Conservation (phyloP, 2,113 vertebrate species). For the Hemibagrus wyckioides region DNA sequence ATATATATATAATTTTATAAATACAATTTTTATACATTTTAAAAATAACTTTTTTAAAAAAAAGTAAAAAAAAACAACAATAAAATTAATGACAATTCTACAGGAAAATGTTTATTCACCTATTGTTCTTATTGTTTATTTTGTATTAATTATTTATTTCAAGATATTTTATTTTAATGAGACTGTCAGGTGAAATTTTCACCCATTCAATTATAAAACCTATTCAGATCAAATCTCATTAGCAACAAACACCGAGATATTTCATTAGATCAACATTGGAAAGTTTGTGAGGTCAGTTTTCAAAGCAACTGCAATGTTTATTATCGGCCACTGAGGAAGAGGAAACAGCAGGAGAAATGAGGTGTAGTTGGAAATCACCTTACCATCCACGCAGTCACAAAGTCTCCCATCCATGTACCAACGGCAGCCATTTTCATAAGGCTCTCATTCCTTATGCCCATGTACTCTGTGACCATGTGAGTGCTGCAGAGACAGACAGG, state of each 20-base stretch:
- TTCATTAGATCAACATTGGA: neutral
- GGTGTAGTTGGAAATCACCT: conserved; percentile 60
- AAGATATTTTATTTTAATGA: neutral
- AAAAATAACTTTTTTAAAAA: neutral
- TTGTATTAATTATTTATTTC: neutral
- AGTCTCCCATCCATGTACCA: conserved; percentile 99
- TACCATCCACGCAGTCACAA: conserved; percentile 99
- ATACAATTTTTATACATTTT: too few species aligned
- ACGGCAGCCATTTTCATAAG: conserved; percentile 98
- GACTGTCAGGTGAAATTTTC: neutral
- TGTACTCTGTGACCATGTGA: conserved; percentile 95
- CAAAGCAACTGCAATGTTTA: neutral
- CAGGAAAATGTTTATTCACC: neutral
- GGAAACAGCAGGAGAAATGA: neutral
- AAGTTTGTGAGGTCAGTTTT: neutral
- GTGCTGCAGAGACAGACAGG: conserved; percentile 72
- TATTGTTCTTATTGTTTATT: too few species aligned
- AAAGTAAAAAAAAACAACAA: neutral
- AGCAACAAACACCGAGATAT: neutral
- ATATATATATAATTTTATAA: too few species aligned
- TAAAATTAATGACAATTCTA: neutral
- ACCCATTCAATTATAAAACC: neutral
- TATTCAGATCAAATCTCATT: neutral
- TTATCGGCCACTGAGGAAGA: neutral
- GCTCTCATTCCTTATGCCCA: conserved; percentile 97